Base-by-base conservation (phyloP, 2,888 invertebrate species). In the Calliphora vomitoria region DNA sequence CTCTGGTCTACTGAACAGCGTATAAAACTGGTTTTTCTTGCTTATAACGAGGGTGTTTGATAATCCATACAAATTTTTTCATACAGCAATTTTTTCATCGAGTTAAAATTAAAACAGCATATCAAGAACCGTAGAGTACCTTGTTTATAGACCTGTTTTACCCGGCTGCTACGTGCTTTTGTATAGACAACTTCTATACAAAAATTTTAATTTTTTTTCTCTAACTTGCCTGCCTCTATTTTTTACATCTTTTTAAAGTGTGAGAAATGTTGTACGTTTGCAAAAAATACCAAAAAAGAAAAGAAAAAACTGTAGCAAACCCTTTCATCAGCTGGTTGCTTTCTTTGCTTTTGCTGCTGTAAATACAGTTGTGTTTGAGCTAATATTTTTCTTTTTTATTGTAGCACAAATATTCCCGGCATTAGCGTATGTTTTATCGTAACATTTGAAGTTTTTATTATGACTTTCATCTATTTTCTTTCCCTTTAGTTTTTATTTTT, bases 301-400 rank as follows among this genome's bases (percentile, higher is more conserved):
- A 25, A n/a, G 13, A 1, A 41, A 58, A 58, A 44, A 74, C 58
- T 25, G 25, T 44, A 44, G 25, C 44, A 44, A 74, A 47, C 60
- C 60, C 60, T 74, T 74, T 74, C 74, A 60, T 74, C 47, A 44
- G 58, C 44, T 20, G 0, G 10, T 47, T 68, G 44, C 8, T 68
- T 20, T 15, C 5, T 25, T 11, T 18, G 8, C n/a, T n/a, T 13
- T 44, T 68, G 13, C 13, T 1, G 13, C 47, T 47, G 1, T 13
- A 47, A 15, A 47, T 15, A 47, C 6, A 38, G 10, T 55, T 38
- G 18, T 20, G 4, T 72, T 72, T 55, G 0, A 55, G 44, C 44
- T 44, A 44, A 44, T 44, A 13, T 44, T 44, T 44, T 44, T 35
- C 31, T 8, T 20, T 38, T 8, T 35, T 4, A 6, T 72, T 55